Base-by-base conservation (phyloP, 2,113 vertebrate genomes). In the Rhea pennata region DNA sequence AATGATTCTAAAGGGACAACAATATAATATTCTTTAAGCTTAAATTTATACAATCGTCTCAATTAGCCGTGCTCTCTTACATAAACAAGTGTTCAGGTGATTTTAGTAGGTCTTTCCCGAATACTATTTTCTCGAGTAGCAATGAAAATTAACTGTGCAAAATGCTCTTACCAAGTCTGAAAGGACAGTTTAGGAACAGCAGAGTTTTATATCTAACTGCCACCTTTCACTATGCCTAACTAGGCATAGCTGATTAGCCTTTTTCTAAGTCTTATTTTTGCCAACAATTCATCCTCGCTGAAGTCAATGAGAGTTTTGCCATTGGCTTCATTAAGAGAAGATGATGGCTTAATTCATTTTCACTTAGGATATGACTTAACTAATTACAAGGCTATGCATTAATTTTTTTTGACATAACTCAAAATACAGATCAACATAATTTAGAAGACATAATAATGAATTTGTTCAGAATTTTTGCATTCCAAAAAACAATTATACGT, bases 61-160 rank as follows among this genome's bases (percentile, higher is more conserved):
- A 89, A 39, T 73, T 80, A 89, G 22, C n/a, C 44, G 72, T 12
- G 24, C 1, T 39, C 12, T 27, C 24, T 61, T 53, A 62, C 12
- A 48, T 59, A 90, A 91, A 51, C 42, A 88, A 71, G 5, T 40
- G n/a, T 36, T 21, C 27, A 19, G 9, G 9, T 13, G 12, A 78
- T 53, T 75, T 64, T 86, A 72, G 75, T 16, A 70, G 48, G 6
- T 16, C 87, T 67, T 62, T 61, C 42, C 14, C 82, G 62, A 74
- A 84, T 31, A 16, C 9, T 69, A 17, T 72, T 88, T 87, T 44
- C 50, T 88, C n/a, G 84, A 39, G 27, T 66, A 53, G 64, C 39
- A 67, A 14, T 77, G 59, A 84, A 87, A 74, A 89, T 85, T 74
- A 80, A 77, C 40, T 33, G 23, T 40, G 56, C 22, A 71, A 93